These are phyloP conservation scores for Hiodon tergisus DNA, from an alignment of 2,113 vertebrate species.

Conservation along the genomic window DNA sequence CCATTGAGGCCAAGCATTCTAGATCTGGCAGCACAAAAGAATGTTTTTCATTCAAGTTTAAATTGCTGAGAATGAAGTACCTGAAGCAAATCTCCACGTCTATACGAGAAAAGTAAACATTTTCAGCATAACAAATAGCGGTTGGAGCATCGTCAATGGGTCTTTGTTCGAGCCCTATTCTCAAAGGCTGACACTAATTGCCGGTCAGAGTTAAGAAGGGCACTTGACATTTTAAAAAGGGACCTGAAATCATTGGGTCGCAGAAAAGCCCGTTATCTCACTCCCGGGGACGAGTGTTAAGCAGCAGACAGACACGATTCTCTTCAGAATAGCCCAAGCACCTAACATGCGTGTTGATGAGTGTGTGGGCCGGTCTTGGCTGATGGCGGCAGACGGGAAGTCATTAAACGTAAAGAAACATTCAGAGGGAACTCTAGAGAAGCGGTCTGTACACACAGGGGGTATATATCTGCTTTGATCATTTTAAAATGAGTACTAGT, in stretches of 20 bases:
- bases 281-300: slow-evolving; percentile 11
- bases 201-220: slow-evolving; percentile 42
- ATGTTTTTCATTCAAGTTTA: not conserved
- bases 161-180: slow-evolving; percentile 19
- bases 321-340: slow-evolving; percentile 13
- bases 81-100: slow-evolving; percentile 4
- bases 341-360: slow-evolving; percentile 11
- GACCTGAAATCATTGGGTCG: slow-evolving; percentile 6
- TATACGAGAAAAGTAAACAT: not conserved
- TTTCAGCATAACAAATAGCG: not conserved
- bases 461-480: not conserved
- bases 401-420: slow-evolving; percentile 18
- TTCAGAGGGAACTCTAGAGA: not conserved
- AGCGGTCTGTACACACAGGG: not conserved
- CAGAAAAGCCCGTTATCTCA: slow-evolving; percentile 16
- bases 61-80: not conserved
- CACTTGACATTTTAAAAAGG: slow-evolving; percentile 39
- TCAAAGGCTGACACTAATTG: slow-evolving; percentile 31
- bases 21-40: not conserved
- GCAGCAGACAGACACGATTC: slow-evolving; percentile 23
- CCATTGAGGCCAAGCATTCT: not conserved
- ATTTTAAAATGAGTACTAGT: not conserved
- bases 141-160: slow-evolving; percentile 23
- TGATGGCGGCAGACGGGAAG: slow-evolving; percentile 15
- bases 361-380: slow-evolving; percentile 24